Evolutionary conservation across 1,140 invertebrate genomes (phyloP).

Genomic region (Sycophila sp.): DNA sequence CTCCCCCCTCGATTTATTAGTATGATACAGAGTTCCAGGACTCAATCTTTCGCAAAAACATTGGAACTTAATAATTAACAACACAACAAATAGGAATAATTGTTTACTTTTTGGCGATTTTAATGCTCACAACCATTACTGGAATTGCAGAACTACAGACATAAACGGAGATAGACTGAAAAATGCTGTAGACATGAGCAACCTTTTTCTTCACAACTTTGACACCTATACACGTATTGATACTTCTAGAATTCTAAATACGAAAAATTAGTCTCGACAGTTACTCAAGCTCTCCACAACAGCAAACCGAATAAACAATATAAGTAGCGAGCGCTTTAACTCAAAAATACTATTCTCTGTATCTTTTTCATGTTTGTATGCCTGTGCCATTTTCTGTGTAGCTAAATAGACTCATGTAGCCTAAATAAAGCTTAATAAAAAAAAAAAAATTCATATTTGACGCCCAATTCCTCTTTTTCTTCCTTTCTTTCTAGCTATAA

Average conservation of each 20-base stretch:
- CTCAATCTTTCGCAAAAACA: background rate
- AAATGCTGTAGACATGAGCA: background rate
- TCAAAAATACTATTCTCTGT: too few relatives aligned
- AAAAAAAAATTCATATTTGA: background rate
- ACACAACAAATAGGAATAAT: background rate
- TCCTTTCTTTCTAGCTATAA: background rate
- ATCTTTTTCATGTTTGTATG: too few relatives aligned
- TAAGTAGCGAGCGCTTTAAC: too few relatives aligned
- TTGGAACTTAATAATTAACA: background rate
- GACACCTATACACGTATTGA: conserved; percentile 14
- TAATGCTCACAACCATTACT: conserved; percentile 10
- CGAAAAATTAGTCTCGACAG: too few relatives aligned
- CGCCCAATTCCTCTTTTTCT: background rate
- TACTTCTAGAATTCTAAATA: background rate
- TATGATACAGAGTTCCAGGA: background rate
- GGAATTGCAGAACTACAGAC: conserved; percentile 11
- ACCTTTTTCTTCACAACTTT: conserved; percentile 3
- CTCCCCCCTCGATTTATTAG: background rate
- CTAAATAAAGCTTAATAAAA: too few relatives aligned
- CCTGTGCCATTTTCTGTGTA: too few relatives aligned
- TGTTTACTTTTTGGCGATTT: conserved; percentile 11
- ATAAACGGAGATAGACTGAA: background rate
- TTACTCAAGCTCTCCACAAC: too few relatives aligned
- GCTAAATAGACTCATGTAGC: too few relatives aligned
- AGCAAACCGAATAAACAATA: too few relatives aligned